A percentile compares a stretch with the other conserved stretches of the same genome.
phyloP scores from a whole-genome alignment of 2,113 vertebrate genomes.

The Archocentrus centrarchus region DNA sequence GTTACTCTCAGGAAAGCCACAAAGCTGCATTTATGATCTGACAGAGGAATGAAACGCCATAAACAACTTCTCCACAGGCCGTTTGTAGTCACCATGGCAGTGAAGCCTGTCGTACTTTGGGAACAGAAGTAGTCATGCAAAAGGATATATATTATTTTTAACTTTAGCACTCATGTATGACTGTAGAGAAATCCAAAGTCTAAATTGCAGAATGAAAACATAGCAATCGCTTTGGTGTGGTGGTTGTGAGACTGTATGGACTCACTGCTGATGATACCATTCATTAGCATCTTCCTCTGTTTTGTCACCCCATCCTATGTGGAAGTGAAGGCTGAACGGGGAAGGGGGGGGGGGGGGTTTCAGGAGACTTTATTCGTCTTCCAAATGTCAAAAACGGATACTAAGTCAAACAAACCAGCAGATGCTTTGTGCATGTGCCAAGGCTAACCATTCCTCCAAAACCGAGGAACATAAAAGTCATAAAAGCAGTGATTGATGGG shows the following conservation, averaged over 20 bases:
- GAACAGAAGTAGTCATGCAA: background rate
- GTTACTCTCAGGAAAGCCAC: conserved; percentile 70
- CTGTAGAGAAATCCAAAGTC: background rate
- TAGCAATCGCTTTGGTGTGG: conserved; percentile 21
- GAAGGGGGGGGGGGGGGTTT: background rate
- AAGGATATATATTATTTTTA: background rate
- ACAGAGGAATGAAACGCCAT: conserved; percentile 68
- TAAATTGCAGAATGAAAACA: conserved; percentile 18
- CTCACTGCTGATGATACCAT: conserved; percentile 15
- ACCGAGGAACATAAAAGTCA: conserved; percentile 56
- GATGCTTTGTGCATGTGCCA: conserved; percentile 53
- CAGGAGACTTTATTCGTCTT: conserved; percentile 38
- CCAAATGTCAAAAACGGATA: conserved; percentile 31
- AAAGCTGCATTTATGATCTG: conserved; percentile 76
- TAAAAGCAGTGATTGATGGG: conserved; percentile 40
- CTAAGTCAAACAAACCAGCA: conserved; percentile 41
- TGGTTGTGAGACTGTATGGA: background rate
- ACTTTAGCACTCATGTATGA: background rate
- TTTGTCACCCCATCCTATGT: conserved; percentile 22
- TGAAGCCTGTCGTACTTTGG: background rate
- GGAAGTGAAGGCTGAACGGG: conserved; percentile 17
- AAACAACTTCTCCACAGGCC: conserved; percentile 62
- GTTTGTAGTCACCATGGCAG: conserved; percentile 49
- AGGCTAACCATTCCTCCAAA: conserved; percentile 37
- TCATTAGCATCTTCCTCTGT: conserved; percentile 26